These are phyloP conservation scores for Jordanella pulchra DNA, from an alignment of 2,797 vertebrate genomes.

Conservation along the genomic window DNA sequence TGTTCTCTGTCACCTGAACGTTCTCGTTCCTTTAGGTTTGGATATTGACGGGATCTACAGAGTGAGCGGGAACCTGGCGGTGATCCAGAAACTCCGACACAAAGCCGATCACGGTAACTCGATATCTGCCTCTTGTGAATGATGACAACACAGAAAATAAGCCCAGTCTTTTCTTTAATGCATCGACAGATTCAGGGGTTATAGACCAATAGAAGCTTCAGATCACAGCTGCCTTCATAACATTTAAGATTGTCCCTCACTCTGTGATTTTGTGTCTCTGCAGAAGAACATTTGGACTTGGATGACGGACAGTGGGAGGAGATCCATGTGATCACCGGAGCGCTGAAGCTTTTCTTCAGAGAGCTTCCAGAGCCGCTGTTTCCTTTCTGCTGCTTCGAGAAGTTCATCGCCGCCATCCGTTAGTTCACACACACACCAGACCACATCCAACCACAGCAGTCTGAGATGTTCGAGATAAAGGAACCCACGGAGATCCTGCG, in stretches of 20 bases:
- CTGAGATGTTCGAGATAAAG: not conserved
- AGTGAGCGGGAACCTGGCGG: slow-evolving; percentile 92
- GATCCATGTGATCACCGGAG: slow-evolving; percentile 91
- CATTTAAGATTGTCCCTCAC: not conserved
- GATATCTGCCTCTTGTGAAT: not conserved
- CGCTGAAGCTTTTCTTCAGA: slow-evolving; percentile 91
- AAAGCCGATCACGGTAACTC: slow-evolving; percentile 88
- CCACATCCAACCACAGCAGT: not conserved
- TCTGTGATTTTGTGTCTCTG: slow-evolving; percentile 3
- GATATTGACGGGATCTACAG: slow-evolving; percentile 93
- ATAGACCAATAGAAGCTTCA: not conserved
- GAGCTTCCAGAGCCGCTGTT: slow-evolving; percentile 91
- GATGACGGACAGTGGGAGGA: slow-evolving; percentile 93
- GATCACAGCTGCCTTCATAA: not conserved
- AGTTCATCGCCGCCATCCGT: slow-evolving; percentile 92
- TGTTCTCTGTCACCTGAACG: not conserved
- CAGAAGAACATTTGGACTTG: slow-evolving; percentile 88
- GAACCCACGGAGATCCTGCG: too few relatives aligned
- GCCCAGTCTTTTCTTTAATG: not conserved
- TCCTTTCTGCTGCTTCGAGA: slow-evolving; percentile 86
- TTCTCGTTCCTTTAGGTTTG: slow-evolving; percentile 75
- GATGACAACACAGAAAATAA: not conserved
- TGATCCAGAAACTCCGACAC: slow-evolving; percentile 90
- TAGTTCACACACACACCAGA: slow-evolving; percentile 56
- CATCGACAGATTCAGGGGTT: not conserved